Evolutionary conservation across 2,797 vertebrate species (phyloP), one percentile per base, ranked within the genome.

Genomic region (Stomatorhinus walkeri): DNA sequence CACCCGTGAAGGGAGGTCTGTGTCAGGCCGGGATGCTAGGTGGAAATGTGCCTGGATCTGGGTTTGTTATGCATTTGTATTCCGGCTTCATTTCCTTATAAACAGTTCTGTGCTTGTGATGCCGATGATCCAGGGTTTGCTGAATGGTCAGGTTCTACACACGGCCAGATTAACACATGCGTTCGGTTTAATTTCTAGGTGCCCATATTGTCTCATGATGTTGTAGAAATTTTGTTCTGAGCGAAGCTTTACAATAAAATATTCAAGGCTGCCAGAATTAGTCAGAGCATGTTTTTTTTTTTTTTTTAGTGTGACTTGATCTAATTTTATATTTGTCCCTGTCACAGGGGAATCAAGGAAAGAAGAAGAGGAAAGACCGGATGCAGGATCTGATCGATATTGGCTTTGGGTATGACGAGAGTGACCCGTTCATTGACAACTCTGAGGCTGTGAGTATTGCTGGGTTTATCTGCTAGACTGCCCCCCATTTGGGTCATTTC

Each of bases 351-450:
- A 90, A 90, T 9, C 83, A 85, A 0, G 90, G 90, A 76, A 97
- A 97, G 93, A 98, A 96, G 91, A 97, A 96, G 90, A 96, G 95
- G 91, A 97, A 97, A 94, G 98, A 99, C 94, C 95, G 98, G 88
- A 95, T 98, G 93, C 97, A 99, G 93, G 98, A 99, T 94, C 93
- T 99, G 93, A 96, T 99, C 40, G 98, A 99, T 90, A 98, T 99
- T 92, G 98, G 98, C 28, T 98, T 99, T 61, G 98, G 98, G 88
- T 99, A 99, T 0, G 98, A 99, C 1, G 98, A 99, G 90, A 98
- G 97, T 0, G 98, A 99, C 92, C 97, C 98, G 10, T 99, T 99
- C 94, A 99, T 99, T 36, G 98, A 99, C 94, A 99, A 99, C 94
- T 98, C 98, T 0, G 98, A 99, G 94, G 98, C 98, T 52, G 98